Evolutionary conservation across 2,797 vertebrate species (phyloP), one percentile per base, ranked within the genome.

Genomic region (Stomatorhinus walkeri): DNA sequence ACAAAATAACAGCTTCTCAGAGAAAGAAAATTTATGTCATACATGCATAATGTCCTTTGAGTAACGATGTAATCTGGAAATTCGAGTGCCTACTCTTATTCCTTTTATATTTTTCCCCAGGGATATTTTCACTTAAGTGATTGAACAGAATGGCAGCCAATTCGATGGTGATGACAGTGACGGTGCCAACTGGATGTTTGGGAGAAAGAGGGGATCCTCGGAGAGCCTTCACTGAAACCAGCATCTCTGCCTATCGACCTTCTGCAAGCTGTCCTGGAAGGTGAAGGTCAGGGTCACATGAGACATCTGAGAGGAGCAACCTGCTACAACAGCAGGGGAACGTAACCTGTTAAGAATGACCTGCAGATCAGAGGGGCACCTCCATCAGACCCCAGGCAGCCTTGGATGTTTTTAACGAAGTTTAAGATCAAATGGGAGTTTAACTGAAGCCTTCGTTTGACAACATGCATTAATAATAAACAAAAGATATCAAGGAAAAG

Each of bases 61-160:
- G 19, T 52, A 40, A 85, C 22, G 9, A 12, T 52, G 22, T 72
- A 46, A 89, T 85, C 46, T 32, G 46, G 16, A 54, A 87, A 32
- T 46, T 46, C 4, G 52, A 87, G 19, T 48, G 16, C 24, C 83
- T 85, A 32, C 3, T 85, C 4, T 46, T 49, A n/a, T 28, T 88
- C 22, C 16, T 84, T 36, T 12, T 85, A 46, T 86, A 76, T 52
- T 87, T 24, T 52, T 56, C 43, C 9, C 36, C 1, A 51, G 28
- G 83, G 56, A 85, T 24, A 24, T 49, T 72, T 89, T 87, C 10
- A 5, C 32, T 54, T 87, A n/a, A 87, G 24, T 81, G 40, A 85
- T 48, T 24, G 10, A 89, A 48, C 85, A 81, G 89, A 64, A 81
- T 83, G 85, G 6, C 49, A 4, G 68, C 19, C n/a, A 72, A 59